A percentile compares a stretch with the other conserved stretches of the same genome.
phyloP scores from a whole-genome alignment of 1,140 invertebrate genomes.

The Conus ventricosus region DNA sequence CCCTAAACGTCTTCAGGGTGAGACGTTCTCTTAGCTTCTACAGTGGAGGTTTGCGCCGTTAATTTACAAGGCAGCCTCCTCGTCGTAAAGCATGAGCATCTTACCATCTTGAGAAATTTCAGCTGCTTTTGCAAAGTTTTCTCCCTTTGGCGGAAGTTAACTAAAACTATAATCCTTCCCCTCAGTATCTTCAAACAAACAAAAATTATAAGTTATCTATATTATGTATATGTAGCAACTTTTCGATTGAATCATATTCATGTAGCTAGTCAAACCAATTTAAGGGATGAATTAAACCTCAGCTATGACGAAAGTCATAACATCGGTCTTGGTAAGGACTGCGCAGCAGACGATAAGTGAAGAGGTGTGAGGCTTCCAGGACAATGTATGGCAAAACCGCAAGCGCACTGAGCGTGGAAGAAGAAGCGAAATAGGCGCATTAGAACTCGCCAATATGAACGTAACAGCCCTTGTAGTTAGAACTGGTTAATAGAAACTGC shows the following conservation, averaged over 20 bases:
- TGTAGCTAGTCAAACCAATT: too few relatives aligned
- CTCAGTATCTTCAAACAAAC: not conserved
- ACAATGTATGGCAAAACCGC: slow-evolving; percentile 13
- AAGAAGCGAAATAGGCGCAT: not conserved
- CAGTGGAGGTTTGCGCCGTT: too few relatives aligned
- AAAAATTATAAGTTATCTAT: not conserved
- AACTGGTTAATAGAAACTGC: not conserved
- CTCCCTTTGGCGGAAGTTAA: not conserved
- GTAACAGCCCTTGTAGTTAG: not conserved
- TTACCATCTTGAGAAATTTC: slow-evolving; percentile 9
- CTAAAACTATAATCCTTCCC: not conserved
- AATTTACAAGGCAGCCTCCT: too few relatives aligned
- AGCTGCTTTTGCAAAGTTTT: not conserved
- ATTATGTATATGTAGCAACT: too few relatives aligned
- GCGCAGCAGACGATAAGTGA: not conserved
- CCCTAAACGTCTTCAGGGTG: too few relatives aligned
- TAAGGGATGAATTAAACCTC: too few relatives aligned
- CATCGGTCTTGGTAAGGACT: not conserved
- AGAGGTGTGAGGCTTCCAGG: not conserved
- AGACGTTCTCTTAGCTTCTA: too few relatives aligned
- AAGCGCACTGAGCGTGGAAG: not conserved
- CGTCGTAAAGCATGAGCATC: not conserved
- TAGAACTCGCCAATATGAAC: not conserved
- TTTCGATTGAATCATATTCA: too few relatives aligned
- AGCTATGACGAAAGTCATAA: not conserved